Conservation (phyloP, 1,140 invertebrate species). For the Apis laboriosa region DNA sequence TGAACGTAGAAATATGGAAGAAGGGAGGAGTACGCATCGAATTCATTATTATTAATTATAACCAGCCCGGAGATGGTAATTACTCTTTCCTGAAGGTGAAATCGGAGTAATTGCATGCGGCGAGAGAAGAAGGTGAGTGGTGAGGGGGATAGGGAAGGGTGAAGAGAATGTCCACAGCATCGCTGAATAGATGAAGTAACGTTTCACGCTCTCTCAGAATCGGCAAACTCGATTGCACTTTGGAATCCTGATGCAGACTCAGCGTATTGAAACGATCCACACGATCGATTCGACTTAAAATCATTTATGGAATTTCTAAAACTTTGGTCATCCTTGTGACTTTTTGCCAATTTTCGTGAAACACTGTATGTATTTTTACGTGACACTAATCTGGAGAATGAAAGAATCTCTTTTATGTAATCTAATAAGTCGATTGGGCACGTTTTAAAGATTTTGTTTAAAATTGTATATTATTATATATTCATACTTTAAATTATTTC, state of each 20-base stretch:
- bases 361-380: too few species aligned
- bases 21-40: neutral
- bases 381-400: too few species aligned
- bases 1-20: neutral
- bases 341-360: conserved; percentile 27
- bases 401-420: too few species aligned
- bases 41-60: conserved; percentile 41
- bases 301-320: conserved; percentile 58
- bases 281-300: conserved; percentile 62
- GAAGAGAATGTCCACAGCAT: conserved; percentile 28
- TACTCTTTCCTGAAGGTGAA: conserved; percentile 31
- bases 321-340: conserved; percentile 51
- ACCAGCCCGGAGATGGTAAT: conserved; percentile 21
- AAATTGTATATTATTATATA: too few species aligned
- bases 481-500: too few species aligned
- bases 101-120: conserved; percentile 42
- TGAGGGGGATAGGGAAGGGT: neutral
- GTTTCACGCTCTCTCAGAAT: conserved; percentile 27
- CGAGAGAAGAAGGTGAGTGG: neutral
- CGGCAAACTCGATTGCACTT: conserved; percentile 50
- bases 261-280: conserved; percentile 55
- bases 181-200: conserved; percentile 31
- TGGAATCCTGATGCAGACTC: conserved; percentile 48
- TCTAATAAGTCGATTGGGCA: too few species aligned
- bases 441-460: too few species aligned